Percentiles rank a stretch among this genome's conserved stretches.
Conservation (phyloP, 2,888 invertebrate species). For the Enchytraeus crypticus region DNA sequence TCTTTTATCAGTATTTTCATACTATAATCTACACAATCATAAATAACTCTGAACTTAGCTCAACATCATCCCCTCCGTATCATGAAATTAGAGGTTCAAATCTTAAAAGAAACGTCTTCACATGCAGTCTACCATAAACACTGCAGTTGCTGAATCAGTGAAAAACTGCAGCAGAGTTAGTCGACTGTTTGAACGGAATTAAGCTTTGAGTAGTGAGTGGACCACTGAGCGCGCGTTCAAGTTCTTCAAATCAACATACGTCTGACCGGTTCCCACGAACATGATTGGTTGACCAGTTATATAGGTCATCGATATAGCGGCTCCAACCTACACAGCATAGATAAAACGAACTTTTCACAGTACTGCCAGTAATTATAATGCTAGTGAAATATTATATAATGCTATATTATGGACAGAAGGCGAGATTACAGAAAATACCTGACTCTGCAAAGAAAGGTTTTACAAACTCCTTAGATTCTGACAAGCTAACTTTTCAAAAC, state of each 20-base stretch:
- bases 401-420: not conserved
- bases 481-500: no score
- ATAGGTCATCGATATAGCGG: conserved; percentile 99
- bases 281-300: conserved; percentile 99
- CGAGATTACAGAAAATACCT: no score
- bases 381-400: not conserved
- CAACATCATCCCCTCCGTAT: no score
- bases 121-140: no score
- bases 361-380: not conserved
- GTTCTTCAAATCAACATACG: conserved; percentile 92
- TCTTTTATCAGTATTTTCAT: no score
- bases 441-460: no score
- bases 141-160: not conserved
- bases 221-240: conserved; percentile 93
- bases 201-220: conserved; percentile 68
- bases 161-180: not conserved
- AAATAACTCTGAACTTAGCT: no score
- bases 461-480: no score
- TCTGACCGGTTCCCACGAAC: conserved; percentile 97
- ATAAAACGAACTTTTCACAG: no score
- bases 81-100: no score
- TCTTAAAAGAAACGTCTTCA: no score
- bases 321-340: conserved; percentile 73
- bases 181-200: not conserved
- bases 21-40: no score